Evolutionary conservation across 1,140 invertebrate species (phyloP).

Genomic region (Euura saliciscinereae): DNA sequence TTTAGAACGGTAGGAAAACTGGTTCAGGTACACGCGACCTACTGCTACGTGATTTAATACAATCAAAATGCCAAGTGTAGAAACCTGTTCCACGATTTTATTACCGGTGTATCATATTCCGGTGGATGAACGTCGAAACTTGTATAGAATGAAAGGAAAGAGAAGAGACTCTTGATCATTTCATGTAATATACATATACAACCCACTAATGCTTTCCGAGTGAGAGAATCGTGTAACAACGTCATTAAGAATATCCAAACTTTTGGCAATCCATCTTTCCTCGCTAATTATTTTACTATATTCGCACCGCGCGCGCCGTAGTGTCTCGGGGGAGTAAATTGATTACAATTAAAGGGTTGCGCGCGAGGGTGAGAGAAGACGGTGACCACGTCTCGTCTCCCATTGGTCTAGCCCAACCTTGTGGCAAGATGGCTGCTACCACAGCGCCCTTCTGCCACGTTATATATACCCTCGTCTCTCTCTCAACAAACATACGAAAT

Average conservation of each 20-base stretch:
- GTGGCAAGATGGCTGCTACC: slow-evolving; percentile 61
- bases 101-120: too few relatives aligned
- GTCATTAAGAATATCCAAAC: slow-evolving; percentile 36
- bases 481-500: slow-evolving; percentile 18
- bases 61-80: too few relatives aligned
- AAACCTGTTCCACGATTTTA: too few relatives aligned
- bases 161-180: too few relatives aligned
- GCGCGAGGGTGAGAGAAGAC: slow-evolving; percentile 26
- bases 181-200: too few relatives aligned
- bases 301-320: slow-evolving; percentile 15
- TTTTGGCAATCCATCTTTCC: slow-evolving; percentile 49
- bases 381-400: slow-evolving; percentile 61
- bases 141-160: too few relatives aligned
- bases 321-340: slow-evolving; percentile 54
- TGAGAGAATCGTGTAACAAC: background rate
- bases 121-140: too few relatives aligned
- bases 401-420: slow-evolving; percentile 62
- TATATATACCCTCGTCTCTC: slow-evolving; percentile 24
- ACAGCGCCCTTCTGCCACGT: slow-evolving; percentile 12
- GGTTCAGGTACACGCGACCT: background rate
- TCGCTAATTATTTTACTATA: slow-evolving; percentile 54
- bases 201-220: background rate
- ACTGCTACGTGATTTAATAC: background rate
- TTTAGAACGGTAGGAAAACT: background rate
- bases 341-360: slow-evolving; percentile 61